Percentiles rank a stretch among this genome's conserved stretches.
phyloP scores from a whole-genome alignment of 2,797 vertebrate species.

The Brachyrhaphis roseni region DNA sequence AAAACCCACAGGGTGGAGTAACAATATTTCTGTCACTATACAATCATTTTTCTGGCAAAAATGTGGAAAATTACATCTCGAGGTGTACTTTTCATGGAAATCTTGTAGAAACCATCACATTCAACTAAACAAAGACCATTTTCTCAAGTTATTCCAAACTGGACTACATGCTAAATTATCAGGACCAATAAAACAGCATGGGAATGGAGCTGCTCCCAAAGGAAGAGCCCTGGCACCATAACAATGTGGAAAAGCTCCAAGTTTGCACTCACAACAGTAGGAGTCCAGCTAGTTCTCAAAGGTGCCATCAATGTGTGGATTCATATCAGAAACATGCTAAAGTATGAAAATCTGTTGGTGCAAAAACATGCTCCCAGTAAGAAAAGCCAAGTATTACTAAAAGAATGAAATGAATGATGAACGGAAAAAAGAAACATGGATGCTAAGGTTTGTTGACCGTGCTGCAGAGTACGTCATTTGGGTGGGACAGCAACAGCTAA shows the following conservation, averaged over 20 bases:
- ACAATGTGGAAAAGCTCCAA: slow-evolving; percentile 39
- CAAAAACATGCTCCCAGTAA: slow-evolving; percentile 9
- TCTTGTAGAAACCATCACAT: slow-evolving; percentile 5
- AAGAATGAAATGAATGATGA: background rate
- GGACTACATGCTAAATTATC: slow-evolving; percentile 39
- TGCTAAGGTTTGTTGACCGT: background rate
- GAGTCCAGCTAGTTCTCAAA: slow-evolving; percentile 43
- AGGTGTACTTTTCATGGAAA: background rate
- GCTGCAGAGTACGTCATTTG: background rate
- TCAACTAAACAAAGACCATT: slow-evolving; percentile 15
- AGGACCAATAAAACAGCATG: slow-evolving; percentile 41
- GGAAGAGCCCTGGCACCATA: slow-evolving; percentile 55
- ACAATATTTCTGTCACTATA: slow-evolving; percentile 17
- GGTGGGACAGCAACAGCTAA: background rate
- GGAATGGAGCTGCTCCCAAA: slow-evolving; percentile 49
- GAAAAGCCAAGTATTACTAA: background rate
- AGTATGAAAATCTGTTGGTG: slow-evolving; percentile 20
- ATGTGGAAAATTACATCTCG: slow-evolving; percentile 12
- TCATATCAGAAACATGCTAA: slow-evolving; percentile 36
- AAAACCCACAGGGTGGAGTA: slow-evolving; percentile 34
- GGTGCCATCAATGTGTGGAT: slow-evolving; percentile 30
- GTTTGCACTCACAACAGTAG: slow-evolving; percentile 41
- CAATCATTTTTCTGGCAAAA: slow-evolving; percentile 9
- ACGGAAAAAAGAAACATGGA: background rate
- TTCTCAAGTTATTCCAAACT: slow-evolving; percentile 11